Percentiles rank a stretch among this genome's conserved stretches.
Evolutionary conservation across 2,797 vertebrate species (phyloP).

Genomic region (Prunella strophiata): DNA sequence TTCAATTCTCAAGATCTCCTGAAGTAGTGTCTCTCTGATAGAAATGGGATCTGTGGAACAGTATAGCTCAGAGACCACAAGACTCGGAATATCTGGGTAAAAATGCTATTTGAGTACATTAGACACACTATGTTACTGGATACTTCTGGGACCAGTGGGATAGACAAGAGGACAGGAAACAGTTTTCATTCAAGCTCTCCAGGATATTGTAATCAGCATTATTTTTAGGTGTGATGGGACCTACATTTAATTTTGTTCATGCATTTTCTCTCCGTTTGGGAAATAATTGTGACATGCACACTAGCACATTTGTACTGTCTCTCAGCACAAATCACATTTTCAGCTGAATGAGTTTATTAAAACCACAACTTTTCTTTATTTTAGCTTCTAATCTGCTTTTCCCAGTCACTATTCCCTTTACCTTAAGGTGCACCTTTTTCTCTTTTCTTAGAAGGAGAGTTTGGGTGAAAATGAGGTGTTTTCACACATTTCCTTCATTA

Average conservation of each 20-base stretch:
- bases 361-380: neutral
- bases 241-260: neutral
- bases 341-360: neutral
- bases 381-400: neutral
- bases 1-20: neutral
- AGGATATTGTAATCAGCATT: neutral
- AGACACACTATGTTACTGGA: rapidly evolving
- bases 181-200: neutral
- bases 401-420: neutral
- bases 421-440: neutral
- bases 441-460: neutral
- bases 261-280: neutral
- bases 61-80: neutral
- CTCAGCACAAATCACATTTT: neutral
- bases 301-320: neutral
- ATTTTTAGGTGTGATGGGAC: neutral
- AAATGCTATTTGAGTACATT: neutral
- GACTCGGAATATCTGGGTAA: neutral
- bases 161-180: neutral
- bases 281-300: neutral
- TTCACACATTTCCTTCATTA: neutral
- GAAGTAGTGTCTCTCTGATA: neutral
- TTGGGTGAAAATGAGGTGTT: neutral
- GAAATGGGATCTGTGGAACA: neutral
- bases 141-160: neutral